A percentile compares a stretch with the other conserved stretches of the same genome.
Evolutionary conservation across 2,888 invertebrate genomes (phyloP).

Genomic region (Carterocephalus palaemon): DNA sequence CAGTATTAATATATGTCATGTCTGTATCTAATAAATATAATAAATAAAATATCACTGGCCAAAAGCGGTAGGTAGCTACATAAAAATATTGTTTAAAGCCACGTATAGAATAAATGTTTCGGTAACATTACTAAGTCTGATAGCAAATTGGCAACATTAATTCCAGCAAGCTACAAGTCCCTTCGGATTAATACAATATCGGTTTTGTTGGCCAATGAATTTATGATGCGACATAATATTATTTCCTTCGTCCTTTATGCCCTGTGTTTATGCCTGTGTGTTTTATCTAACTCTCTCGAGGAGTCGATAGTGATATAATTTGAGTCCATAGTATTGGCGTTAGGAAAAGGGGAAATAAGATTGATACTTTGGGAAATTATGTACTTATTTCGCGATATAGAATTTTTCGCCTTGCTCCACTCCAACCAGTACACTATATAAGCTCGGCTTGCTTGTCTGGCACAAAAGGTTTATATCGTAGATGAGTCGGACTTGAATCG

Average conservation of each 20-base stretch:
- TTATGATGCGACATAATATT: conserved; percentile 14
- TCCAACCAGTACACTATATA: no score
- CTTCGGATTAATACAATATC: conserved; percentile 19
- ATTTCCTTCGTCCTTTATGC: conserved; percentile 4
- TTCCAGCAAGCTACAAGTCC: conserved; percentile 21
- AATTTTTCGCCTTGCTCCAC: no score
- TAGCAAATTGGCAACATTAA: conserved; percentile 21
- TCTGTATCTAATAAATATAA: no score
- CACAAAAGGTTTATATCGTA: no score
- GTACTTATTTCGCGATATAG: no score
- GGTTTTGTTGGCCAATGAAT: conserved; percentile 21
- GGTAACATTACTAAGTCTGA: conserved; percentile 12
- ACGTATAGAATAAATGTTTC: conserved; percentile 16
- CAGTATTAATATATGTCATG: no score
- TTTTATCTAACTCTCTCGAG: conserved; percentile 1
- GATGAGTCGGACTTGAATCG: no score
- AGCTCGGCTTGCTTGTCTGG: no score
- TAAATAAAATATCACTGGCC: no score
- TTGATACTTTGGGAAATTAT: no score
- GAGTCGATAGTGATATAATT: conserved; percentile 4
- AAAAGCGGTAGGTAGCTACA: no score
- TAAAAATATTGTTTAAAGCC: no score
- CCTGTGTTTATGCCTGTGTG: background rate
- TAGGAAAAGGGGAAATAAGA: background rate
- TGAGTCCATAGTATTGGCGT: background rate